phyloP scores from a whole-genome alignment of 1,140 invertebrate species.

The Neelides sp. region DNA sequence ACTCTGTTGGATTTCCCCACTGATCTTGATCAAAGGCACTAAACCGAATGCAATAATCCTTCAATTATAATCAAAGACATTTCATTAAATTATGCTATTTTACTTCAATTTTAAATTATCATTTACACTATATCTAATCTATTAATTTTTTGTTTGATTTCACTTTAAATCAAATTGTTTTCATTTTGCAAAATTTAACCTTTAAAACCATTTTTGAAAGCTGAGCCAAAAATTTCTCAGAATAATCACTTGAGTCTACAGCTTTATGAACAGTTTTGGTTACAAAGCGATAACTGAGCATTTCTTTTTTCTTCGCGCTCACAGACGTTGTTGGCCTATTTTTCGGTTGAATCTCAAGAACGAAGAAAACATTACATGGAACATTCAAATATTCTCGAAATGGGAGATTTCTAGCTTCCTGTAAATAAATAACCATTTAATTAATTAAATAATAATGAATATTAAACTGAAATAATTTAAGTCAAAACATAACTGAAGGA shows the following conservation, averaged over 20 bases:
- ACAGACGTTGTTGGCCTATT: constrained; percentile 4
- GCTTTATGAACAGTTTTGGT: constrained; percentile 28
- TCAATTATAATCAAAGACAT: constrained; percentile 9
- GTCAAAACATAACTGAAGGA: not conserved
- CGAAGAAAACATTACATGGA: constrained; percentile 28
- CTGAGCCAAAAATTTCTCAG: constrained; percentile 30
- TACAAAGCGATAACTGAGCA: constrained; percentile 30
- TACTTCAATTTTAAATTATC: not conserved
- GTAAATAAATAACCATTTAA: constrained; percentile 3
- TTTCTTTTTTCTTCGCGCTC: constrained; percentile 17
- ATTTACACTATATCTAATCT: too few species aligned
- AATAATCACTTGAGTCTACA: constrained; percentile 24
- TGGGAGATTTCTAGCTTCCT: constrained; percentile 31
- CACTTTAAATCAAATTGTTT: too few species aligned
- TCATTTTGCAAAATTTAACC: too few species aligned
- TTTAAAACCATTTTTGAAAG: constrained; percentile 27
- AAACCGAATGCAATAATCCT: constrained; percentile 30
- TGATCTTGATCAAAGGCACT: constrained; percentile 29
- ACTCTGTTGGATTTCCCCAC: constrained; percentile 29
- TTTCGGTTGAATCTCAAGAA: constrained; percentile 29
- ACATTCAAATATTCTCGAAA: constrained; percentile 28
- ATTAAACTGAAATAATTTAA: not conserved
- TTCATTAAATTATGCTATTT: not conserved
- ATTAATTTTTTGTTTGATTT: too few species aligned
- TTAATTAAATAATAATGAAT: not conserved